Base-by-base conservation (phyloP, 1,140 invertebrate genomes). In the Macrobrachium nipponense region DNA sequence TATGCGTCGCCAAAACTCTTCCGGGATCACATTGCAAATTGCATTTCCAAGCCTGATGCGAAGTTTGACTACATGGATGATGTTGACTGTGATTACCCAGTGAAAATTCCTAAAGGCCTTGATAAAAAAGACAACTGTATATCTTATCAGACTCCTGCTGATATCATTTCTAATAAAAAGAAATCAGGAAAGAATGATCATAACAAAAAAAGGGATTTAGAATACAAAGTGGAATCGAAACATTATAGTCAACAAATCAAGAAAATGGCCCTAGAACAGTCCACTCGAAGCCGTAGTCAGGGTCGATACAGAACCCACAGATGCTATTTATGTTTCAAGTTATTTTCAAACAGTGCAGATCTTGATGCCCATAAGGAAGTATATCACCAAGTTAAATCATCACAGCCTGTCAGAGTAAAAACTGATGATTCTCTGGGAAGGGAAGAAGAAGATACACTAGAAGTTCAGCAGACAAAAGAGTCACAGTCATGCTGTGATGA, bases 321-420 rank as follows among this genome's bases (percentile, higher is more conserved):
- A 15, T 86, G 84, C 60, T 86, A 86, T 12, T 44, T 86, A n/a
- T 86, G 84, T 36, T 86, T 86, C 27, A 86, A 86, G 14, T 79
- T 86, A 15, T 86, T 86, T 76, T 61, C 84, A 8, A 73, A 77
- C 5, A 66, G 59, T 11, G 60, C 58, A 23, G 68, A 61, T 44
- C 77, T 86, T 23, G 77, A 70, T 20, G 43, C 84, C n/a, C 84
- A 86, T 23, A 86, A 86, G 44, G 84, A 86, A 23, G 75, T 23
- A 15, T 86, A 80, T 58, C 84, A 86, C 11, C 66, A 76, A 18
- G 84, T 64, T 18, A 86, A 86, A 70, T 86, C 84, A 23, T 66
- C 78, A 27, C 61, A 70, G 18, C 84, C 84, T 10, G 84, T 86
- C 5, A 80, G 84, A 43, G 84, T 86, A 8, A 86, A 80, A 64